Evolutionary conservation across 2,888 invertebrate species (phyloP), one percentile per base, ranked within the genome.

Genomic region (Scrobipalpa costella): DNA sequence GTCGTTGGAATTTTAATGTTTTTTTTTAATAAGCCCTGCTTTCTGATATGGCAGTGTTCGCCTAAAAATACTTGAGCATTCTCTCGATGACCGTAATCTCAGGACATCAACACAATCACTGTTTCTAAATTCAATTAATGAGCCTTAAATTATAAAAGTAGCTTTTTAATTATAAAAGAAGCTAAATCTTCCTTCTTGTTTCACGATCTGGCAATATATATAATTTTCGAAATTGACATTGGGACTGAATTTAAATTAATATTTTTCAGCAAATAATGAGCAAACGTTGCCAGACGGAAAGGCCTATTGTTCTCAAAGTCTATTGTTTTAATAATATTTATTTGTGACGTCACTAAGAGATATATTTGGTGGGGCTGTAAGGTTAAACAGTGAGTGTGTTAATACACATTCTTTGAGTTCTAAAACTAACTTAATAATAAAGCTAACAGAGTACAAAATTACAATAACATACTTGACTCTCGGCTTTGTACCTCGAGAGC

Each of bases 61-160:
- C 88, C 88, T 89, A 84, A 86, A 82, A 85, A 82, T 86, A 88
- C 78, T 90, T 91, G 91, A 91, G 91, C 91, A 90, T 85, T 86
- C 84, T 79, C 72, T 85, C 83, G 82, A 84, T 81, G 81, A 80
- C 77, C 68, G 77, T 75, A 80, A 83, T 80, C 76, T 83, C 76
- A 77, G 83, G 84, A 85, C 80, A 89, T 91, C 91, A 91, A 90
- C 91, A 91, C 90, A 91, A 76, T 88, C 91, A 91, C 91, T 90
- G 91, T 91, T 91, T 87, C 65, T 65, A 60, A 68, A 44, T 15
- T n/a, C 2, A 34, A 65, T 65, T 64, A 59, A 50, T 47, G 55
- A 68, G 44, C 62, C 52, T 71, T 11, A n/a, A 13, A n/a, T n/a
- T 13, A 44, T 6, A n/a, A 13, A n/a, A 6, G 44, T 44, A n/a